Percentiles rank a stretch among this genome's conserved stretches.
These are phyloP conservation scores for Oryzias javanicus DNA, from an alignment of 2,113 vertebrate species.

Conservation along the genomic window DNA sequence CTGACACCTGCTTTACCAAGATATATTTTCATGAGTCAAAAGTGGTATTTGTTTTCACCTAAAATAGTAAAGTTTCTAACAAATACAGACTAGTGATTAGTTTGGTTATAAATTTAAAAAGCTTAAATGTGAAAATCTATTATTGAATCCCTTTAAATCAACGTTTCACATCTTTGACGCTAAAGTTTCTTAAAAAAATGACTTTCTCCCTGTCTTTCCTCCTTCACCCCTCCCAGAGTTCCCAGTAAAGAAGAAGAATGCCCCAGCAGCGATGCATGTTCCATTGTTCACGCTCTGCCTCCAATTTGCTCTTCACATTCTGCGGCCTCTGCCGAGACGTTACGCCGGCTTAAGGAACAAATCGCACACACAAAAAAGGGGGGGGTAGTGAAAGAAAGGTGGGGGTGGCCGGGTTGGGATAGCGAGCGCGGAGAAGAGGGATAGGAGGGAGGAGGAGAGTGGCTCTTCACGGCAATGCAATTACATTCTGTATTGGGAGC, in stretches of 20 bases:
- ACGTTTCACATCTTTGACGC: conserved; percentile 19
- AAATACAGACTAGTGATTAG: too few relatives aligned
- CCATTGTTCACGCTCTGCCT: conserved; percentile 99
- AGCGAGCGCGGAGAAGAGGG: conserved; percentile 34
- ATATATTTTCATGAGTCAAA: too few relatives aligned
- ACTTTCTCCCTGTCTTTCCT: conserved; percentile 41
- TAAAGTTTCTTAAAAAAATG: conserved; percentile 43
- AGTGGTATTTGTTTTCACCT: too few relatives aligned
- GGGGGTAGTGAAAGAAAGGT: conserved; percentile 35
- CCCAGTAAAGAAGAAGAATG: conserved; percentile 75
- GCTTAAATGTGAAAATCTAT: too few relatives aligned
- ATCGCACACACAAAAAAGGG: conserved; percentile 93
- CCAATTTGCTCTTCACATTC: conserved; percentile 99
- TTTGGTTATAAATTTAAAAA: too few relatives aligned
- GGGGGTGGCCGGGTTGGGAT: conserved; percentile 14
- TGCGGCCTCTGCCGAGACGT: conserved; percentile 98
- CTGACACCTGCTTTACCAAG: too few relatives aligned
- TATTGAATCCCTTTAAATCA: too few relatives aligned
- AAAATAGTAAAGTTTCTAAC: too few relatives aligned
- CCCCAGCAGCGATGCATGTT: conserved; percentile 95
- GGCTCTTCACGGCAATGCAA: conserved; percentile 99
- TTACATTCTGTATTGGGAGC: conserved; percentile 98
- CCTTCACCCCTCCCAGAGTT: conserved; percentile 59
- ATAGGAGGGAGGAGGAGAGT: conserved; percentile 23
- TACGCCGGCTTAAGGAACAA: conserved; percentile 99